Base-by-base conservation (phyloP, 2,113 vertebrate genomes). In the Tiliqua scincoides region DNA sequence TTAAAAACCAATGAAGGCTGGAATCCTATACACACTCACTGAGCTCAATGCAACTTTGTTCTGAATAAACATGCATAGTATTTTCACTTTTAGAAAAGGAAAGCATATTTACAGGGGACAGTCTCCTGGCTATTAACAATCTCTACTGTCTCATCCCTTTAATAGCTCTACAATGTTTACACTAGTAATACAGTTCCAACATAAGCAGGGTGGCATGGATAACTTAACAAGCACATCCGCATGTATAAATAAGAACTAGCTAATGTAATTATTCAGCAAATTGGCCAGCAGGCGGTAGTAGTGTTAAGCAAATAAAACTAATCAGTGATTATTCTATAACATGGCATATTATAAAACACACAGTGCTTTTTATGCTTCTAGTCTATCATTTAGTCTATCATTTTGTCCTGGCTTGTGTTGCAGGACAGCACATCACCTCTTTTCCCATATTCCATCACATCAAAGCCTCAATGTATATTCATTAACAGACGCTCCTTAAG, bases 251-350 rank as follows among this genome's bases (percentile, higher is more conserved):
- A 11, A 10, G 25, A 48, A 82, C 23, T 10, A 32, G 37, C 9
- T 27, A 77, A 77, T 80, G 35, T 72, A 52, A 23, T 71, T 71
- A 83, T 83, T 76, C 17, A 76, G 0, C 70, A 75, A 87, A 78
- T 57, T 87, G 88, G 81, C 93, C 95, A 95, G 87, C 88, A 95
- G 95, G 76, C 86, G 95, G 95, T 87, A 94, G 93, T 70, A 94
- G 73, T 37, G 92, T 67, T 91, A 91, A 91, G 90, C 84, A 85
- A 85, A 91, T 91, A 54, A 48, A 87, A 72, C 15, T 17, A 15
- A 1, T 6, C 0, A 52, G 0, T 40, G 65, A 61, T 12, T 87
- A 18, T 3, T 65, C 7, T 1, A 14, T 35, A 18, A 65, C 77
- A 30, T 77, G 9, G 6, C 8, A 67, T 80, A 91, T 87, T 32